phyloP scores from a whole-genome alignment of 2,797 vertebrate species.

The Peromyscus attwateri region DNA sequence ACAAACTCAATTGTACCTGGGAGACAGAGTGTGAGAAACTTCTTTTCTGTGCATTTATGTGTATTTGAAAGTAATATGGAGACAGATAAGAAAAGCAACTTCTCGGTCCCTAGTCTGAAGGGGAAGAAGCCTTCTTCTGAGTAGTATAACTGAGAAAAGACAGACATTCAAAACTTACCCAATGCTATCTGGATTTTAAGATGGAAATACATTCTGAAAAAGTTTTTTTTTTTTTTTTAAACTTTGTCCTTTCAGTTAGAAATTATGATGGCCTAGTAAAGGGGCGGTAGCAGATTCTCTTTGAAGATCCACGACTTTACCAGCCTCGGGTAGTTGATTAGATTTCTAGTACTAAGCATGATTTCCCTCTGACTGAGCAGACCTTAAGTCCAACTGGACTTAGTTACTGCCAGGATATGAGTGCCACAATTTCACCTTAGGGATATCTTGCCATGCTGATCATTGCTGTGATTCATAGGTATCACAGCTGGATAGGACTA shows the following conservation, averaged over 20 bases:
- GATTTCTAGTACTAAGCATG: not conserved
- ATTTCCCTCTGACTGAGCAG: not conserved
- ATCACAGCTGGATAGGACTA: not conserved
- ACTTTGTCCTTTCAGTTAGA: not conserved
- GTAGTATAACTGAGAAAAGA: not conserved
- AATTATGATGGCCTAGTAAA: not conserved
- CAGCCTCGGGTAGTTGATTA: not conserved
- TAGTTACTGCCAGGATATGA: not conserved
- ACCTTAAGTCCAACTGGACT: not conserved
- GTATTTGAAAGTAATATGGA: constrained; percentile 23
- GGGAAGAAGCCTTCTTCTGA: not conserved
- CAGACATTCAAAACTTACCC: not conserved
- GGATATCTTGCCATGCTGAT: not conserved
- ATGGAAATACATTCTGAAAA: constrained; percentile 39
- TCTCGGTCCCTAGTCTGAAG: not conserved
- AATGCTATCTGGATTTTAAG: not conserved
- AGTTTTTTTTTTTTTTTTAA: not conserved
- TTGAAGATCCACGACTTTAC: not conserved
- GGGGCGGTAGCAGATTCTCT: not conserved
- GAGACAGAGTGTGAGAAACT: constrained; percentile 32
- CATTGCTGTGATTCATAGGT: not conserved
- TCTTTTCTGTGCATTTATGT: not conserved
- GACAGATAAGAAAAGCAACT: constrained; percentile 8
- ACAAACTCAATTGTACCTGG: not conserved
- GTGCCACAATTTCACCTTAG: not conserved